Base-by-base conservation (phyloP, 2,113 vertebrate species). In the Sitta europaea region DNA sequence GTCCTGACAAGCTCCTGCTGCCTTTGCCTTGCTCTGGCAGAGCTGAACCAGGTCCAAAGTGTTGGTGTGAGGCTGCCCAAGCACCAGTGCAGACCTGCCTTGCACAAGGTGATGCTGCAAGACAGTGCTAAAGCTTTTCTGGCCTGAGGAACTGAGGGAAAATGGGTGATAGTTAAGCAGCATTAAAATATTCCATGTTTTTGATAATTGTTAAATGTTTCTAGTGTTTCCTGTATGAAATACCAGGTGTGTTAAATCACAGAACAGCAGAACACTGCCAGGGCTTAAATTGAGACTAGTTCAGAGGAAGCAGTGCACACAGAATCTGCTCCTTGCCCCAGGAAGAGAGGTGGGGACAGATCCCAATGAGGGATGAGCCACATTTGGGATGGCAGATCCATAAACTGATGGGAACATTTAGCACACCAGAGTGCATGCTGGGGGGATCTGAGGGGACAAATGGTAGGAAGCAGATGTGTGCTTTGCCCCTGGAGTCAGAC, bases 71-170 rank as follows among this genome's bases (percentile, higher is more conserved):
- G 55, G 76, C 73, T 74, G 65, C 3, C 1, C 6, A 4, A 29
- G 77, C 76, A 36, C 83, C 70, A 58, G 76, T 58, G 70, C 29
- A 78, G 90, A 81, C 84, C 84, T 96, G 95, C 61, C 81, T 67
- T n/a, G 61, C n/a, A 23, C 36, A 6, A 9, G 51, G 58, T 42
- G 58, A 2, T 54, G 72, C 73, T 93, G 25, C 50, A 22, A 86
- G 47, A 15, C 51, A 58, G 13, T 18, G 15, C 61, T 48, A 15
- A 81, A 75, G 77, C 53, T 85, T 15, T 54, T 54, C 66, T 78
- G 33, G 45, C 43, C 65, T 22, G 5, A 62, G 36, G n/a, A 70
- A 28, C 72, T 67, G 23, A 42, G 22, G 36, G 53, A 28, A 91
- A 45, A 48, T 36, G 24, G 40, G 29, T 45, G 54, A 45, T 6